These are phyloP conservation scores for Platygyra sinensis DNA, from an alignment of 64 coral and sea anemone genomes.

Conservation along the genomic window DNA sequence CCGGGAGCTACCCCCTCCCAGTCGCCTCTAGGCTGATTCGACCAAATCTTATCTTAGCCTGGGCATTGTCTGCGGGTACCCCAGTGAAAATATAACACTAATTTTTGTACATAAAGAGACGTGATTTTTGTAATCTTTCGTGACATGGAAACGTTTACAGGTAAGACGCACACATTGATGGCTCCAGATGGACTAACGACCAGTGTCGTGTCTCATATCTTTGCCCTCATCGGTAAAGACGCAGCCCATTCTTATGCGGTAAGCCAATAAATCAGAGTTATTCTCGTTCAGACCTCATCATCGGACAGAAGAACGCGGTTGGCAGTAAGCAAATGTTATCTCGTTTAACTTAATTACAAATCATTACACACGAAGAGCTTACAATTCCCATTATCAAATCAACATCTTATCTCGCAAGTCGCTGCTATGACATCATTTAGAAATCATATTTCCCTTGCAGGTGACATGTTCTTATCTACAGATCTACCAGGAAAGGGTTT, in stretches of 20 bases:
- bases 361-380: too few species aligned
- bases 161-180: constrained; percentile 85
- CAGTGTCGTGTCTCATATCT: constrained; percentile 68
- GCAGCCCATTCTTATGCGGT: constrained; percentile 71
- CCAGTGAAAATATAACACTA: too few species aligned
- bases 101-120: too few species aligned
- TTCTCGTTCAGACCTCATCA: not conserved
- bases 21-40: too few species aligned
- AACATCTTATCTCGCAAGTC: too few species aligned
- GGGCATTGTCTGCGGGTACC: too few species aligned
- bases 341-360: not conserved
- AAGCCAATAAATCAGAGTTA: not conserved
- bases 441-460: constrained; percentile 31
- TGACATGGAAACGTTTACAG: constrained; percentile 1
- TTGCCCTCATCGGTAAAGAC: constrained; percentile 72
- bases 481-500: constrained; percentile 90
- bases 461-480: constrained; percentile 86
- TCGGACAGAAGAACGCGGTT: too few species aligned
- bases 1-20: too few species aligned
- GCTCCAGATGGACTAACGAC: constrained; percentile 69
- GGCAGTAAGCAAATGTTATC: not conserved
- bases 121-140: not conserved
- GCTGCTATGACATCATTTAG: too few species aligned
- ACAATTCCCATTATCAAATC: too few species aligned
- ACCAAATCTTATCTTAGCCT: too few species aligned